Evolutionary conservation across 2,797 vertebrate genomes (phyloP).

Genomic region (Poeciliopsis gracilis): DNA sequence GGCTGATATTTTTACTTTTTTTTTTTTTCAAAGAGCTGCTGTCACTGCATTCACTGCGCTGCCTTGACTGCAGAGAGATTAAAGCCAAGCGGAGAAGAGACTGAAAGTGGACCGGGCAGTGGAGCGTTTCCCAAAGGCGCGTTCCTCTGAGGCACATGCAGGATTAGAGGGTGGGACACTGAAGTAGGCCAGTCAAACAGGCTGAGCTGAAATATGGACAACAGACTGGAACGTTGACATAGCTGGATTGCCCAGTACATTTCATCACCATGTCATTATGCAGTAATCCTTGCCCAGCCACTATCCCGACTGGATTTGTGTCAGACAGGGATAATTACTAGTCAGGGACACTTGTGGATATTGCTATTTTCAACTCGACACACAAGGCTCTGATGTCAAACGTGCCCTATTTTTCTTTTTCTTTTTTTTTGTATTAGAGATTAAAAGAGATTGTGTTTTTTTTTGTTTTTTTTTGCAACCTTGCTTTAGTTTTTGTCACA

Average conservation of each 20-base stretch:
- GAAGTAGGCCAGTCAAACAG: constrained; percentile 76
- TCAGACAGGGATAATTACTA: constrained; percentile 48
- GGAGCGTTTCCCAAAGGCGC: constrained; percentile 47
- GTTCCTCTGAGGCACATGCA: constrained; percentile 25
- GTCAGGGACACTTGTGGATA: constrained; percentile 54
- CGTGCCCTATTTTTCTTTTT: constrained; percentile 34
- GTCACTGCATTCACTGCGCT: background rate
- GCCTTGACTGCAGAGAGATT: constrained; percentile 68
- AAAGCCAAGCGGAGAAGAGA: constrained; percentile 57
- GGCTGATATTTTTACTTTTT: constrained; percentile 22
- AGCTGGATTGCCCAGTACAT: constrained; percentile 51
- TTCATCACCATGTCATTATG: constrained; percentile 61
- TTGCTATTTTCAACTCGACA: constrained; percentile 39
- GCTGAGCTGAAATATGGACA: constrained; percentile 67
- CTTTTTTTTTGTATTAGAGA: constrained; percentile 1
- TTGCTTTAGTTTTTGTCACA: background rate
- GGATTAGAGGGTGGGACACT: constrained; percentile 71
- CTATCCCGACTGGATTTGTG: constrained; percentile 39
- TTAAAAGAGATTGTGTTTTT: constrained; percentile 14
- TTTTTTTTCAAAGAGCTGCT: background rate
- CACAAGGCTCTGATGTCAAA: constrained; percentile 21
- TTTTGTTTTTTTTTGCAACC: background rate
- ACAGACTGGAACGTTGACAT: constrained; percentile 41
- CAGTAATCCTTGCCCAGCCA: constrained; percentile 57
- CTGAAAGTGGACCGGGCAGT: constrained; percentile 57